phyloP scores from a whole-genome alignment of 2,797 vertebrate genomes.

The Syndactyla subalaris region DNA sequence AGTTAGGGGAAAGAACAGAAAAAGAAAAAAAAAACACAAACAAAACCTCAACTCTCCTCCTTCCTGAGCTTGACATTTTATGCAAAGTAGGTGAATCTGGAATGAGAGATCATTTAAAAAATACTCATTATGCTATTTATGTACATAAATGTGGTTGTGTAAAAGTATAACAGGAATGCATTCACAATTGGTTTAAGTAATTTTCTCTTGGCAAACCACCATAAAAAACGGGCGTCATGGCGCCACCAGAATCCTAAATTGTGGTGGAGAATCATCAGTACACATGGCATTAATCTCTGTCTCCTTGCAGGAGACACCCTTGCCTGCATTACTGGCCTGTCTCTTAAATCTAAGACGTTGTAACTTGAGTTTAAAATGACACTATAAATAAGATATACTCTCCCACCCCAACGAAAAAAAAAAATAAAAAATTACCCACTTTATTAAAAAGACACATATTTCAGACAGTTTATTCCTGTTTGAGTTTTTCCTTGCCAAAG shows the following conservation, averaged over 20 bases:
- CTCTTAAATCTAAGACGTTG: constrained; percentile 82
- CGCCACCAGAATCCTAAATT: constrained; percentile 93
- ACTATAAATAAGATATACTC: constrained; percentile 71
- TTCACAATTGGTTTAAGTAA: constrained; percentile 92
- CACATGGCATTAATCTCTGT: constrained; percentile 95
- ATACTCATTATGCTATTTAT: constrained; percentile 82
- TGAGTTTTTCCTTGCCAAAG: not conserved
- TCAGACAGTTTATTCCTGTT: constrained; percentile 29
- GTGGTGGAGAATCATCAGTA: constrained; percentile 87
- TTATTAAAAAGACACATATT: constrained; percentile 57
- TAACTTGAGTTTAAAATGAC: constrained; percentile 78
- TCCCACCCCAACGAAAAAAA: not conserved
- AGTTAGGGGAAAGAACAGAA: not conserved
- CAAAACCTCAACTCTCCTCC: constrained; percentile 22
- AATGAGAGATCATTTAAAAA: constrained; percentile 78
- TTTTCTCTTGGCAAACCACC: constrained; percentile 89
- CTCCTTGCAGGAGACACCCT: constrained; percentile 86
- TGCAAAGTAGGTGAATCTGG: constrained; percentile 80
- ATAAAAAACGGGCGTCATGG: constrained; percentile 90
- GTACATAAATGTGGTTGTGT: constrained; percentile 79
- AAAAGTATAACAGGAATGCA: constrained; percentile 82
- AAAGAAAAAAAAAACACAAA: not conserved
- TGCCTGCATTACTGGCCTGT: constrained; percentile 85
- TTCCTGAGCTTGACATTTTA: constrained; percentile 61
- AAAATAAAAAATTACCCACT: not conserved